Conservation (phyloP, 1,140 invertebrate species). For the Kradibia gibbosae region DNA sequence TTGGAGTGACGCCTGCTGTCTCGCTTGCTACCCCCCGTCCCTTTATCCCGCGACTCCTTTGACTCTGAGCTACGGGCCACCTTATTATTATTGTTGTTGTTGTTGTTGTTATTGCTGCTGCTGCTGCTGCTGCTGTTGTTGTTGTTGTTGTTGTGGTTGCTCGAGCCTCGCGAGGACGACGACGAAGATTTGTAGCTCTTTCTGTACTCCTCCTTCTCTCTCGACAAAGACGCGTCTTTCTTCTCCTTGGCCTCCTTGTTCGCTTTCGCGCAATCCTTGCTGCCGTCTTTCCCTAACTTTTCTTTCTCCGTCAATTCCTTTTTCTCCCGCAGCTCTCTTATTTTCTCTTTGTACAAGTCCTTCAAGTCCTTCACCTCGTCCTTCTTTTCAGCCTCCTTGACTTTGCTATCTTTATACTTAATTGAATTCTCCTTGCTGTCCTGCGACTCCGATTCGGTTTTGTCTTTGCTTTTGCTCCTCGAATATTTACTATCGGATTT, state of each 20-base stretch:
- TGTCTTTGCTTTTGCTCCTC: conserved; percentile 60
- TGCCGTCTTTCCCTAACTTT: conserved; percentile 61
- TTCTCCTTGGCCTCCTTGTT: conserved; percentile 63
- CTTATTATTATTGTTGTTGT: no score
- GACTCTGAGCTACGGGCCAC: conserved; percentile 57
- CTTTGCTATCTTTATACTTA: conserved; percentile 51
- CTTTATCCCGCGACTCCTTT: conserved; percentile 44
- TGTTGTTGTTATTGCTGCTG: no score
- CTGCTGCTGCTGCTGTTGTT: no score
- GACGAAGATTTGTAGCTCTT: conserved; percentile 63
- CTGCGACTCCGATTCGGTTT: conserved; percentile 50
- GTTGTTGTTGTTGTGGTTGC: no score
- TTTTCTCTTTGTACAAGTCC: conserved; percentile 72
- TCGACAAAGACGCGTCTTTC: conserved; percentile 53
- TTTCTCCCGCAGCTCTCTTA: conserved; percentile 68
- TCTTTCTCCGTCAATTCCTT: conserved; percentile 71
- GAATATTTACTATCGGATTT: conserved; percentile 62
- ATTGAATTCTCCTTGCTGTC: conserved; percentile 53
- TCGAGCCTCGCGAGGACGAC: conserved; percentile 48
- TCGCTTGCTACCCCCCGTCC: conserved; percentile 22
- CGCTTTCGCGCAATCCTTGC: conserved; percentile 59
- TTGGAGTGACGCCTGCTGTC: conserved; percentile 31
- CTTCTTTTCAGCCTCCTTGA: conserved; percentile 59
- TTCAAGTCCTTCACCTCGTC: conserved; percentile 67
- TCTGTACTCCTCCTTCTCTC: conserved; percentile 62